Percentiles rank a stretch among this genome's conserved stretches.
phyloP scores from a whole-genome alignment of 2,113 vertebrate species.

The Dinomys branickii region DNA sequence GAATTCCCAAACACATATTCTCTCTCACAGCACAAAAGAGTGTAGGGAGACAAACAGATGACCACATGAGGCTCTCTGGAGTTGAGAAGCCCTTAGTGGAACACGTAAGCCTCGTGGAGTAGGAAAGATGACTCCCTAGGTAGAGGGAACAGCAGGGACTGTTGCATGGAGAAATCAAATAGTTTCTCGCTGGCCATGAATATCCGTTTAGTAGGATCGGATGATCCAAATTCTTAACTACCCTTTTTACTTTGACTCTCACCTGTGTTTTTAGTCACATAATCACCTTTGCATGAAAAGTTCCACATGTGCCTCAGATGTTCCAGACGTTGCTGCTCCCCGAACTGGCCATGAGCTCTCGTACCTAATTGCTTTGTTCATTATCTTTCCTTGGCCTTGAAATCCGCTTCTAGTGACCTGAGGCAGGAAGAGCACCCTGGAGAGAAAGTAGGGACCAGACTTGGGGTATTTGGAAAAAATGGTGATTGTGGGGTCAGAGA shows the following conservation, averaged over 20 bases:
- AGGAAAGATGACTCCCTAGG: not conserved
- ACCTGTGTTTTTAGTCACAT: not conserved
- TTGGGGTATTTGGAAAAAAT: not conserved
- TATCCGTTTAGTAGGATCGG: not conserved
- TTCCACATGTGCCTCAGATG: not conserved
- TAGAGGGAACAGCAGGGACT: not conserved
- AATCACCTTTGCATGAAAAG: not conserved
- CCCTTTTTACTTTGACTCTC: not conserved
- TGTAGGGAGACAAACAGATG: not conserved
- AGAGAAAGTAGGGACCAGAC: not conserved
- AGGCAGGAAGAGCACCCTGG: not conserved
- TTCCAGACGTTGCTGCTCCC: not conserved
- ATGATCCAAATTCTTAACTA: not conserved
- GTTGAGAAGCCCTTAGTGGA: not conserved
- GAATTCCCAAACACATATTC: not conserved
- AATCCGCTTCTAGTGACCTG: not conserved
- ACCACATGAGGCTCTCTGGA: not conserved
- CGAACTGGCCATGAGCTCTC: not conserved
- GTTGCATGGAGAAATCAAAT: not conserved
- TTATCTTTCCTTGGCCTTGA: not conserved
- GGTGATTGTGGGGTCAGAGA: not conserved
- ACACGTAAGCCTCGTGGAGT: not conserved
- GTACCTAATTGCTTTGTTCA: not conserved
- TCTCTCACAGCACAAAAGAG: not conserved
- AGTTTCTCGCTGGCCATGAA: not conserved